Evolutionary conservation across 2,797 vertebrate species (phyloP).

Genomic region (Halcyon badia): DNA sequence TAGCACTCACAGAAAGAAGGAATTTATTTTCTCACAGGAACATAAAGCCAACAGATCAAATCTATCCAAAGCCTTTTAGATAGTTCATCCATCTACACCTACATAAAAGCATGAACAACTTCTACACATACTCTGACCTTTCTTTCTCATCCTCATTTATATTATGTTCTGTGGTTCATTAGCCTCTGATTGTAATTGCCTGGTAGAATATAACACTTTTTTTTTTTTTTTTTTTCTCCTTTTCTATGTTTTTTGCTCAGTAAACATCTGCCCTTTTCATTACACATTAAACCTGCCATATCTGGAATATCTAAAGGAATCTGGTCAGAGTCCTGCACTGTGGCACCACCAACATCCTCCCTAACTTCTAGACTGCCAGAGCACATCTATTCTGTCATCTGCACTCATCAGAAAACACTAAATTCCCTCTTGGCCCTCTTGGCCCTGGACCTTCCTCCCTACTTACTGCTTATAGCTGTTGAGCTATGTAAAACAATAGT

Average conservation of each 20-base stretch:
- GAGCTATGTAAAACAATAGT: not conserved
- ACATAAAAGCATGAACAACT: not conserved
- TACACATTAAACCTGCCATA: accelerated
- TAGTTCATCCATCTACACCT: not conserved
- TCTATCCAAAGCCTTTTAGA: not conserved
- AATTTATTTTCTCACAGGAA: not conserved
- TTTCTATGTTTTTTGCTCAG: not conserved
- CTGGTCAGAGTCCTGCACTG: not conserved
- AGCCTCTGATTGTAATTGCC: not conserved
- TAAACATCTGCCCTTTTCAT: not conserved
- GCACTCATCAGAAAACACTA: not conserved
- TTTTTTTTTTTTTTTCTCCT: not conserved
- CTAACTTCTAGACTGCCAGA: not conserved
- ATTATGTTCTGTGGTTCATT: not conserved
- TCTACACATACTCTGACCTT: not conserved
- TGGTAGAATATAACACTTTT: not conserved
- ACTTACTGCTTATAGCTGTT: not conserved
- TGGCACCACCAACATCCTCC: not conserved
- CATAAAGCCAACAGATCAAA: not conserved
- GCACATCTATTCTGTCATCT: not conserved
- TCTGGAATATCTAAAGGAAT: not conserved
- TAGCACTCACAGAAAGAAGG: not conserved
- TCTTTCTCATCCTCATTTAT: not conserved
- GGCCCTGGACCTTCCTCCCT: not conserved
- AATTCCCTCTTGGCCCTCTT: not conserved